These are phyloP conservation scores for Ciconia stormi DNA, from an alignment of 2,113 vertebrate genomes.

Conservation along the genomic window DNA sequence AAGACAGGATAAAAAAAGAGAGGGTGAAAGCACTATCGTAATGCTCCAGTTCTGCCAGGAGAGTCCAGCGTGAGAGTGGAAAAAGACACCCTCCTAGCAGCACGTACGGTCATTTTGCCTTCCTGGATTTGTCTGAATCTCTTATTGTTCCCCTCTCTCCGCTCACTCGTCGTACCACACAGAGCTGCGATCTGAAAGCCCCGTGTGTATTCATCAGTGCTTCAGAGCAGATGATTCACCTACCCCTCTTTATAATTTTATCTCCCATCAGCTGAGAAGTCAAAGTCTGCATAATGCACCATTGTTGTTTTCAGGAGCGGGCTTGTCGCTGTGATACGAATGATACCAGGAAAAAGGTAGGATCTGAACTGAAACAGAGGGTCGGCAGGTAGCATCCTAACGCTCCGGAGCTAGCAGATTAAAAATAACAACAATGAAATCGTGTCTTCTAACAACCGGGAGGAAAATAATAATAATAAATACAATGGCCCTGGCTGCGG, in stretches of 20 bases:
- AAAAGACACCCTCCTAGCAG: background rate
- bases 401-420: background rate
- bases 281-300: conserved; percentile 37
- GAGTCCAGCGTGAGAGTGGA: background rate
- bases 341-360: background rate
- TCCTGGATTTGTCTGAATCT: background rate
- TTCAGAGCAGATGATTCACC: conserved; percentile 55
- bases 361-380: background rate
- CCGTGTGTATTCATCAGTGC: background rate
- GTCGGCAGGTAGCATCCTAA: background rate
- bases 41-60: background rate
- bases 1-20: background rate
- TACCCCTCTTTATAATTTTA: conserved; percentile 41
- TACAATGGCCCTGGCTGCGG: background rate
- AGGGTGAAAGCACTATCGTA: background rate
- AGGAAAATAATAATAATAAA: background rate
- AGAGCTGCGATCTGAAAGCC: background rate
- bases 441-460: background rate
- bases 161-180: background rate
- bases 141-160: background rate
- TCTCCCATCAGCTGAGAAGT: conserved; percentile 35
- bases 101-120: background rate
- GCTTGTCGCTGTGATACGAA: background rate
- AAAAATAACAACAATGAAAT: conserved; percentile 15
- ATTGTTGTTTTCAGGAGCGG: background rate